Base-by-base conservation (phyloP, 2,888 invertebrate species). In the Hybos culiciformis region DNA sequence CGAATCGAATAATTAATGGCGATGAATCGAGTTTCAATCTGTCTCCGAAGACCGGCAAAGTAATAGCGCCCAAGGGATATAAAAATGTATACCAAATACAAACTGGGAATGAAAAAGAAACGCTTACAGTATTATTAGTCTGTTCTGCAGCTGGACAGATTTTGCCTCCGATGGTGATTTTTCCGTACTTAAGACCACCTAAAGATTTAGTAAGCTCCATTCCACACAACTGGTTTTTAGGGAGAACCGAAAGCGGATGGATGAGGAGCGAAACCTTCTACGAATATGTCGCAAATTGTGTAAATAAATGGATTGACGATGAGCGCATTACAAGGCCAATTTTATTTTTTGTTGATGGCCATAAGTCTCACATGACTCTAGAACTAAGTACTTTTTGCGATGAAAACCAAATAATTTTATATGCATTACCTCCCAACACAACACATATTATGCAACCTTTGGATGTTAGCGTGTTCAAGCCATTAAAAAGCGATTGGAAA, bases 261-360 rank as follows among this genome's bases (percentile, higher is more conserved):
- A 46, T 50, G 46, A 42, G 43, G 1, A 41, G 41, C 2, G 46
- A 50, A 23, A 45, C 40, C 1, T 47, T 49, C 40, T 45, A 37
- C 18, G 24, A 44, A 24, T 41, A 37, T 19, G 17, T 24, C 11
- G 37, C 33, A 5, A 40, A 37, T 18, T 20, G 14, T 23, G 2
- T 37, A 5, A 20, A 11, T 11, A n/a, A 12, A 12, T 37, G 14
- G n/a, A 5, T 37, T 14, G 6, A n/a, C 4, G n/a, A n/a, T n/a
- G n/a, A n/a, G n/a, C n/a, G n/a, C n/a, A n/a, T n/a, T n/a, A n/a
- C n/a, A n/a, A n/a, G n/a, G n/a, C n/a, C n/a, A n/a, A n/a, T 29
- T n/a, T 9, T 29, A 9, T 29, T 9, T 29, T 29, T 29, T 29
- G 29, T 29, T 29, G 9, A 29, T n/a, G n/a, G n/a, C n/a, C n/a